Base-by-base conservation (phyloP, 2,888 invertebrate species). In the Melangyna quadrimaculata region DNA sequence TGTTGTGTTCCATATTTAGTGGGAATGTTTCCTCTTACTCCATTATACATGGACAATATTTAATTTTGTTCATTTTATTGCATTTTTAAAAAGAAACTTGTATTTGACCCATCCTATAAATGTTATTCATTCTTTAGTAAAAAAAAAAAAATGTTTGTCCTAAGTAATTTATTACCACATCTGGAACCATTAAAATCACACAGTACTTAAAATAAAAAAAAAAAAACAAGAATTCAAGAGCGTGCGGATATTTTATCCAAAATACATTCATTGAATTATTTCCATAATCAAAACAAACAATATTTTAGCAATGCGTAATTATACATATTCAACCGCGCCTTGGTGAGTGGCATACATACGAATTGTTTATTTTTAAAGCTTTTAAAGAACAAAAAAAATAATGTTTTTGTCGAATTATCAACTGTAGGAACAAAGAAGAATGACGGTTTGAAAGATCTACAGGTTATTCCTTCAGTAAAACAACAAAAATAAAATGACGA, bases 261-360 rank as follows among this genome's bases (percentile, higher is more conserved):
- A 35, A 2, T 35, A 22, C n/a, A 37, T 32, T 1, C n/a, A 7
- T 5, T 9, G 1, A 53, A 53, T 24, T 55, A 51, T 55, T 17
- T 59, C 40, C 8, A 37, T 12, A 37, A 59, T 59, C 59, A 59
- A 59, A 59, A 59, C 59, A 59, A 59, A 59, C 35, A 37, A 59
- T 37, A n/a, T 24, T 37, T 17, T 57, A 9, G 7, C 4, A 22
- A 40, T 14, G 9, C 10, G 10, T 1, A 3, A 19, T 45, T n/a
- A n/a, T n/a, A n/a, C n/a, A 19, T 10, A 1, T 19, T 4, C 4
- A 22, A 24, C 35, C 24, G 19, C 14, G 2, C 37, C 35, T 29
- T n/a, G n/a, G n/a, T n/a, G n/a, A n/a, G n/a, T n/a, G n/a, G n/a
- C n/a, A n/a, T n/a, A n/a, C n/a, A n/a, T n/a, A n/a, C n/a, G 5